Evolutionary conservation across 1,140 invertebrate genomes (phyloP), one percentile per base, ranked within the genome.

Genomic region (Drosophila parabipectinata): DNA sequence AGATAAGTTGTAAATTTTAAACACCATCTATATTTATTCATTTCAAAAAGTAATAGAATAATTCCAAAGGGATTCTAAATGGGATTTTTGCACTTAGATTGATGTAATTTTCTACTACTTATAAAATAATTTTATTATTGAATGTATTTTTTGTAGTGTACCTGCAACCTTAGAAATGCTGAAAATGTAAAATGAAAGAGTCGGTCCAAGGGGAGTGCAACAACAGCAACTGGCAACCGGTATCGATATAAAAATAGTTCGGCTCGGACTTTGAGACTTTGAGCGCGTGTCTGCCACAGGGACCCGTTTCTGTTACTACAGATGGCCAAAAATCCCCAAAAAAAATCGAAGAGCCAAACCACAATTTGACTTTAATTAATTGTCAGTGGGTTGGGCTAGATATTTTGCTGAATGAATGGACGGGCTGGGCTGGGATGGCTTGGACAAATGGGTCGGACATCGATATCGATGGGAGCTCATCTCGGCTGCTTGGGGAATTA

Each of bases 291-390:
- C 59, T 72, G 64, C 48, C 64, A 57, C 54, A 57, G 52, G 47
- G 48, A 63, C 74, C 18, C 58, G 54, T 62, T 52, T 44, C 8
- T 21, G 59, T 21, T 53, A 37, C 47, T 37, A 41, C 55, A 41
- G 51, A 58, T 57, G 53, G 44, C 14, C 51, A 51, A 24, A 59
- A 59, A 48, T 4, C 28, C 45, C 28, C 21, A 52, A 44, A 39
- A 39, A 52, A 18, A 21, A 32, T 26, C 52, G 55, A 47, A 62
- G 41, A 51, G 32, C 53, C 41, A 50, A 62, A 68, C 64, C 73
- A 71, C 57, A 67, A 62, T 72, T 78, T 74, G 74, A 88, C 73
- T 76, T 82, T 82, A 87, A 85, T 87, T 87, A 88, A 88, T 82
- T 88, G 71, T 87, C 82, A 81, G 77, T 67, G 82, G 82, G 77